Evolutionary conservation across 1,140 invertebrate genomes (phyloP).

Genomic region (Globodera rostochiensis): DNA sequence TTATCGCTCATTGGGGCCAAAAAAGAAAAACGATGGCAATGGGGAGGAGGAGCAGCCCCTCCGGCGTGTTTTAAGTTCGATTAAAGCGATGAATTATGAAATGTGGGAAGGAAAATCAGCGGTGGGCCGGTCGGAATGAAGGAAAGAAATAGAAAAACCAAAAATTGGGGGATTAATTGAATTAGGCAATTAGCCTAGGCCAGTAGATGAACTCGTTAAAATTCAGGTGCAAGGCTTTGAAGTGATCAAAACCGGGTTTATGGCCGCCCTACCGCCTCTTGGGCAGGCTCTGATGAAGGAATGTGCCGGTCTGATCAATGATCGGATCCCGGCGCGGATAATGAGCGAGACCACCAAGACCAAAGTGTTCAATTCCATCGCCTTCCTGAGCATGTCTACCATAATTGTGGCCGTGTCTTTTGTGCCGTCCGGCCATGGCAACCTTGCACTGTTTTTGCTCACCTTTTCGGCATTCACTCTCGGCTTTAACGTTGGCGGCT

Average conservation of each 20-base stretch:
- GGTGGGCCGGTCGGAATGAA: too few relatives aligned
- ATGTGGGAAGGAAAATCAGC: not conserved
- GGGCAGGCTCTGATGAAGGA: constrained; percentile 39
- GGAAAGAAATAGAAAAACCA: too few relatives aligned
- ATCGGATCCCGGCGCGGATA: constrained; percentile 27
- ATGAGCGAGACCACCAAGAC: constrained; percentile 42
- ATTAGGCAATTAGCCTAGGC: not conserved
- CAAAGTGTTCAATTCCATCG: constrained; percentile 41
- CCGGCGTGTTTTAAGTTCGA: too few relatives aligned
- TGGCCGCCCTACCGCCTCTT: constrained; percentile 43
- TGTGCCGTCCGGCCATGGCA: constrained; percentile 30
- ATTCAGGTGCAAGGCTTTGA: constrained; percentile 41
- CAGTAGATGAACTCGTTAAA: not conserved
- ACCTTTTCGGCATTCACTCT: constrained; percentile 23
- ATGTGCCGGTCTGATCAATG: constrained; percentile 37
- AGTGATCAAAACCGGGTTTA: constrained; percentile 40
- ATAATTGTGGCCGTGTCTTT: constrained; percentile 35
- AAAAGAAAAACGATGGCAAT: too few relatives aligned
- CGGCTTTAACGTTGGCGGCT: constrained; percentile 45
- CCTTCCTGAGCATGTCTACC: constrained; percentile 34
- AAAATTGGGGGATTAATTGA: too few relatives aligned
- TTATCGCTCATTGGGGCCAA: too few relatives aligned
- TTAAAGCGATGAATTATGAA: not conserved
- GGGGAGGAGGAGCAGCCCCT: too few relatives aligned
- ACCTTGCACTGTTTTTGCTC: constrained; percentile 29